Evolutionary conservation across 2,888 invertebrate genomes (phyloP), one percentile per base, ranked within the genome.

Genomic region (Phaedon cochleariae): DNA sequence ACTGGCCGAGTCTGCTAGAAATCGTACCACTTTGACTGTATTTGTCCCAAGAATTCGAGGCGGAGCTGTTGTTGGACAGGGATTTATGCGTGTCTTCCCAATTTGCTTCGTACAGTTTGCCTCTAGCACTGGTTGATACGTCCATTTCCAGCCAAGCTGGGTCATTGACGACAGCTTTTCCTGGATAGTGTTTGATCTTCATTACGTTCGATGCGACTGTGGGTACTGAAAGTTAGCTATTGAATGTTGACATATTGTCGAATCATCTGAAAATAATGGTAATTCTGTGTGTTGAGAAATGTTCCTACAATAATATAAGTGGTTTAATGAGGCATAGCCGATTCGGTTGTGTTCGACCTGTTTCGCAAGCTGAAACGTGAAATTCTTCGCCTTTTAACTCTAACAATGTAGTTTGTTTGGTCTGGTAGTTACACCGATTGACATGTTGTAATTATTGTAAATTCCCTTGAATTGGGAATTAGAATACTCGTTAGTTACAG

Each of bases 131-230:
- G 78, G 90, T 89, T 80, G 90, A 89, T 72, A 88, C 87, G 81
- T 92, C 93, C 86, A 92, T 87, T 62, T 89, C 86, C 66, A 89
- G 79, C 82, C 88, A 87, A 20, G 80, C 84, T 62, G 89, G 87
- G 67, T 87, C 87, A 69, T 86, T 84, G 59, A 85, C 76, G 79
- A 93, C 92, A 71, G 91, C 94, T 84, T 92, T 92, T 72, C 94
- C 94, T 48, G 94, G 94, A 83, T 94, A 92, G 77, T 91, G 91
- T 82, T 92, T 91, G 72, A 94, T 92, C 87, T 92, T 93, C 94
- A 94, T 94, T 68, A 71, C 41, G 21, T 41, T n/a, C 41, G 7
- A 2, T 41, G n/a, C 15, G 12, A 41, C 3, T 7, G 41, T 41
- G 6, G 12, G 15, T 15, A 41, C 41, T 41, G 41, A n/a, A 41